phyloP scores from a whole-genome alignment of 1,140 invertebrate species.

The Bilobella aurantiaca region DNA sequence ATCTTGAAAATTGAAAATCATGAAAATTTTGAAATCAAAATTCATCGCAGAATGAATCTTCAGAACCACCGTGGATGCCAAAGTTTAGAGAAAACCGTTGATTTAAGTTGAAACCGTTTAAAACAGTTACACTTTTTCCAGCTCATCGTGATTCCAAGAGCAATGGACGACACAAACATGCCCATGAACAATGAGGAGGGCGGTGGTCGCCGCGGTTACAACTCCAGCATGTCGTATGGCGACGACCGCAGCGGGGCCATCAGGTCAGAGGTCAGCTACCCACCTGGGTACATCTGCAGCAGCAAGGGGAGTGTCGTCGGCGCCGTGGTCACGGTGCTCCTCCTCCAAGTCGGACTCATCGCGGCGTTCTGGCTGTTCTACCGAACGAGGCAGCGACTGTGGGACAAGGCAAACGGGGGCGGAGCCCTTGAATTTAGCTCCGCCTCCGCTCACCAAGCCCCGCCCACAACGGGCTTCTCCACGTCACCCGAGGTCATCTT shows the following conservation, averaged over 20 bases:
- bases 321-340: conserved; percentile 37
- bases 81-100: no score
- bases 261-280: background rate
- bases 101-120: no score
- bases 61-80: no score
- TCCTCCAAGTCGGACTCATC: conserved; percentile 37
- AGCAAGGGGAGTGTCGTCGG: conserved; percentile 38
- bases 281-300: conserved; percentile 36
- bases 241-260: background rate
- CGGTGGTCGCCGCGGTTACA: conserved; percentile 19
- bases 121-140: no score
- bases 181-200: conserved; percentile 22
- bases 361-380: conserved; percentile 38
- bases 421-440: conserved; percentile 14
- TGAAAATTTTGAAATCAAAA: no score
- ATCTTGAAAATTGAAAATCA: no score
- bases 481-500: conserved; percentile 36
- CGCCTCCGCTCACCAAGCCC: conserved; percentile 33
- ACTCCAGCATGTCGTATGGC: conserved; percentile 16
- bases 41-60: no score
- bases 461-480: conserved; percentile 23
- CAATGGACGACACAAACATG: conserved; percentile 22
- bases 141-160: conserved; percentile 26
- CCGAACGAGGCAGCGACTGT: conserved; percentile 36
- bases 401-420: conserved; percentile 28